Conservation (phyloP, 2,113 vertebrate species). For the Corythornis vintsioides region DNA sequence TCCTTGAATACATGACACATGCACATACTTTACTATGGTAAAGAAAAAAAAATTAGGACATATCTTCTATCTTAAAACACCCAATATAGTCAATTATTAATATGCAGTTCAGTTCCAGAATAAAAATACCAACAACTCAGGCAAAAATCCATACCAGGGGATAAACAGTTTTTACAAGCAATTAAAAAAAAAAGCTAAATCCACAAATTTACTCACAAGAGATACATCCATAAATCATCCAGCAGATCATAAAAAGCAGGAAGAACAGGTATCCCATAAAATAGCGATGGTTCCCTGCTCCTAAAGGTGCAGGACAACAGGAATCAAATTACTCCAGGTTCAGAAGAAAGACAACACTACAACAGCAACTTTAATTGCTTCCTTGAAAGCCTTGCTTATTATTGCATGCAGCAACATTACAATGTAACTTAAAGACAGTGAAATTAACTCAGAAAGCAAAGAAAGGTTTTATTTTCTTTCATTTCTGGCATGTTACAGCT, state of each 20-base stretch:
- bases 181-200: neutral
- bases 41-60: neutral
- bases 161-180: neutral
- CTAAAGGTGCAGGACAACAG: conserved; percentile 73
- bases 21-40: neutral
- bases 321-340: neutral
- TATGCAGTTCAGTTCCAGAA: neutral
- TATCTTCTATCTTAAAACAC: neutral
- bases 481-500: neutral
- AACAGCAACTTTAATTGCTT: neutral
- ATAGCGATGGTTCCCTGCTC: conserved; percentile 98
- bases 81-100: neutral
- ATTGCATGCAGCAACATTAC: neutral
- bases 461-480: neutral
- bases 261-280: conserved; percentile 99
- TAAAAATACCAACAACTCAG: neutral
- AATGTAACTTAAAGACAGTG: neutral
- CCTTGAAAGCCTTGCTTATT: neutral
- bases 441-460: neutral
- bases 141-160: neutral
- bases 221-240: conserved; percentile 99
- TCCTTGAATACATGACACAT: neutral
- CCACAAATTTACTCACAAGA: conserved; percentile 85
- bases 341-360: neutral
- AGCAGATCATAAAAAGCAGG: conserved; percentile 99